A percentile compares a stretch with the other conserved stretches of the same genome.
phyloP scores from a whole-genome alignment of 2,888 invertebrate species.

The Siphlonurus alternatus region DNA sequence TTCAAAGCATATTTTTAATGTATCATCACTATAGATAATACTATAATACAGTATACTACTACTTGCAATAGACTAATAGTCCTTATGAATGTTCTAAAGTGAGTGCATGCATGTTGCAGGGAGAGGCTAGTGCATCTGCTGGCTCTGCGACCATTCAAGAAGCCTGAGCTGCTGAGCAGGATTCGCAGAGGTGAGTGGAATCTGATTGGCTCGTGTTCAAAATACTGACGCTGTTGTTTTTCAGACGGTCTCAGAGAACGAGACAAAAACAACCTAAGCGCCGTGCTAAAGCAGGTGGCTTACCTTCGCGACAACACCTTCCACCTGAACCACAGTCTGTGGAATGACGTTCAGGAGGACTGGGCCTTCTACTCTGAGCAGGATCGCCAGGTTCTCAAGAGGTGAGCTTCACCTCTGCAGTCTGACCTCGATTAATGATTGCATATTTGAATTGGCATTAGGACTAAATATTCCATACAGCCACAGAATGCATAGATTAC shows the following conservation, averaged over 20 bases:
- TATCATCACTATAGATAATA: no score
- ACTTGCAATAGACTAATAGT: no score
- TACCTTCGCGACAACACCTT: constrained; percentile 76
- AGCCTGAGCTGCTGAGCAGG: constrained; percentile 72
- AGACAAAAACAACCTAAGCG: constrained; percentile 58
- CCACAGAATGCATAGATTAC: not conserved
- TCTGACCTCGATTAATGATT: not conserved
- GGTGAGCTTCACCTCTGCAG: constrained; percentile 25
- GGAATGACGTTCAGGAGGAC: constrained; percentile 85
- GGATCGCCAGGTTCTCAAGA: constrained; percentile 73
- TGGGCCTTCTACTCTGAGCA: constrained; percentile 90
- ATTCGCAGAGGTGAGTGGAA: constrained; percentile 52
- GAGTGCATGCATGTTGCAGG: no score
- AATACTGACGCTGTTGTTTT: constrained; percentile 19
- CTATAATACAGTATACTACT: no score
- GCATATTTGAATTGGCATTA: no score
- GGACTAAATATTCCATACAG: no score
- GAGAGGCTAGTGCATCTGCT: constrained; percentile 89
- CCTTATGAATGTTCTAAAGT: no score
- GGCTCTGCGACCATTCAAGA: constrained; percentile 84
- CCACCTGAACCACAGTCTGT: constrained; percentile 68
- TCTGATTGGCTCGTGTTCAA: not conserved
- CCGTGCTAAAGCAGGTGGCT: constrained; percentile 65
- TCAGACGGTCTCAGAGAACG: constrained; percentile 76
- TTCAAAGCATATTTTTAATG: no score